These are phyloP conservation scores for Peromyscus polionotus DNA, from an alignment of 2,113 vertebrate species.

Conservation along the genomic window DNA sequence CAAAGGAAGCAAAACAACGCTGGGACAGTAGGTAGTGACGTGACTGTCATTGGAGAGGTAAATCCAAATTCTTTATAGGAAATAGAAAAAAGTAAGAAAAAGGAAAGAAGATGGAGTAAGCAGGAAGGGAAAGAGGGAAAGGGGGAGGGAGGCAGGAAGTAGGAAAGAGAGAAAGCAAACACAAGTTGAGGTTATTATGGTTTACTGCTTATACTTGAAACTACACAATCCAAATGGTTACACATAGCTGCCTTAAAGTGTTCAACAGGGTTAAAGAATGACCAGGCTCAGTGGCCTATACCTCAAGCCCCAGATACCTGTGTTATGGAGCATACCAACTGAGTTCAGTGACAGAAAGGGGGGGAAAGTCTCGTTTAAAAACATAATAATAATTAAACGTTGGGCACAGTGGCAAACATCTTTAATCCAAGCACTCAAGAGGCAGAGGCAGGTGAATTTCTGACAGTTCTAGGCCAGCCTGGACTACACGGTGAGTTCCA, in stretches of 20 bases:
- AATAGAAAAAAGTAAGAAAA: neutral
- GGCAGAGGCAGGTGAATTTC: neutral
- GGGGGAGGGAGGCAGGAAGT: neutral
- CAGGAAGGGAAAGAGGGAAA: too few relatives aligned
- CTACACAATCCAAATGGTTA: neutral
- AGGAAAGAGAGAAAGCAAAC: neutral
- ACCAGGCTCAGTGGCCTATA: neutral
- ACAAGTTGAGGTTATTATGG: neutral
- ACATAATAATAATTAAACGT: too few relatives aligned
- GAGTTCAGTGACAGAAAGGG: neutral
- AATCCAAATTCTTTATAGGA: neutral
- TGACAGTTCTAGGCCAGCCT: neutral
- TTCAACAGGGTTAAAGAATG: neutral
- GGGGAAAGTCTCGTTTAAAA: neutral
- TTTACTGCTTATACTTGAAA: neutral
- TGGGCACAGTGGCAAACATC: neutral
- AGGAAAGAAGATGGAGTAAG: too few relatives aligned
- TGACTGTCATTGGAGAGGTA: neutral
- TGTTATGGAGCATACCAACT: neutral
- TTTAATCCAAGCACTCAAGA: neutral
- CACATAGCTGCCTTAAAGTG: neutral
- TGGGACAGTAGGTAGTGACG: neutral
- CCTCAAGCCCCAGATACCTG: neutral
- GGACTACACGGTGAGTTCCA: neutral
- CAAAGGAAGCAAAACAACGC: neutral